A percentile compares a stretch with the other conserved stretches of the same genome.
phyloP scores from a whole-genome alignment of 2,113 vertebrate species.

The Glaucidium brasilianum region DNA sequence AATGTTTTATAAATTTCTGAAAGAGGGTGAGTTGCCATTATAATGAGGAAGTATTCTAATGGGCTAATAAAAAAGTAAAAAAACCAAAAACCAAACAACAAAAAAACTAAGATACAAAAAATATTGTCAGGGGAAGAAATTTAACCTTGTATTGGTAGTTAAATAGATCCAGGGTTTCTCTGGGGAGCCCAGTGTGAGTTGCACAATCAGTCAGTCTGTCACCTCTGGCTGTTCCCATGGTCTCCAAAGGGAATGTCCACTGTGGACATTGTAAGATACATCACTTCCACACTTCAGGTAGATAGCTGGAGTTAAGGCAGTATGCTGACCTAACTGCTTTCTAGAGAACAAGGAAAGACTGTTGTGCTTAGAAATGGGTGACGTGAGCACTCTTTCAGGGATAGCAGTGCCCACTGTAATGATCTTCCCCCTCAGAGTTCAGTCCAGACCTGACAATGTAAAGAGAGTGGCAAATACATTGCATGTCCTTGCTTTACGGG shows the following conservation, averaged over 20 bases:
- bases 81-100: background rate
- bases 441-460: background rate
- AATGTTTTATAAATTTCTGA: background rate
- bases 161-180: background rate
- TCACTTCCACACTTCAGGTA: background rate
- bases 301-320: background rate
- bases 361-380: background rate
- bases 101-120: background rate
- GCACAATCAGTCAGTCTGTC: background rate
- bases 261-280: background rate
- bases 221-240: background rate
- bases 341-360: background rate
- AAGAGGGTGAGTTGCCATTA: background rate
- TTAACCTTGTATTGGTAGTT: background rate
- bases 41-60: background rate
- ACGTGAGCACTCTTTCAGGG: background rate
- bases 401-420: background rate
- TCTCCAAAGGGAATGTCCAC: background rate
- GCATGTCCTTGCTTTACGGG: background rate
- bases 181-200: background rate
- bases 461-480: background rate
- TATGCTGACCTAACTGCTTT: background rate
- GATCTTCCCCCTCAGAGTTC: background rate
- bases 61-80: background rate
- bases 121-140: background rate